Percentiles rank a stretch among this genome's conserved stretches.
Conservation (phyloP, 2,888 invertebrate species). For the Phasia obesa region DNA sequence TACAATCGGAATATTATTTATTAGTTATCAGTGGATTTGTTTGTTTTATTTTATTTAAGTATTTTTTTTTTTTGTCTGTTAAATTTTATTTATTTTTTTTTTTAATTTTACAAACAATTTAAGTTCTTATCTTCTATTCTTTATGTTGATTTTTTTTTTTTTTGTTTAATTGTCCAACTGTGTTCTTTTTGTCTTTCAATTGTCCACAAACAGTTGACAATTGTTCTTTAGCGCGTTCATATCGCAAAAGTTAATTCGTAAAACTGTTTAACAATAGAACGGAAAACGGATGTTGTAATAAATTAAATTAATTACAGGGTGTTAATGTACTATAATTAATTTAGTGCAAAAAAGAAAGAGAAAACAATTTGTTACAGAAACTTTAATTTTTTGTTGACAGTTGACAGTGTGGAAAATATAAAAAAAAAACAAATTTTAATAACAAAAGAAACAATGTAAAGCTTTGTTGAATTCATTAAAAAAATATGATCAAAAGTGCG, state of each 20-base stretch:
- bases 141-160: conserved; percentile 21
- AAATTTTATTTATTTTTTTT: not conserved
- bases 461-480: not conserved
- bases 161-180: conserved; percentile 36
- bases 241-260: conserved; percentile 48
- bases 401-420: conserved; percentile 19
- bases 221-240: conserved; percentile 66
- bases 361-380: conserved; percentile 24
- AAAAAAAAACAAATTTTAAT: conserved; percentile 4
- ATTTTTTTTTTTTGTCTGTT: not conserved
- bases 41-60: conserved; percentile 15
- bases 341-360: conserved; percentile 52
- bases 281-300: conserved; percentile 69
- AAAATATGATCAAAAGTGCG: not conserved
- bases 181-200: conserved; percentile 62
- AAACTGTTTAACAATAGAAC: conserved; percentile 32
- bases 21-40: not conserved
- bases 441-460: not conserved
- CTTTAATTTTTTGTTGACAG: conserved; percentile 4
- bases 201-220: conserved; percentile 67
- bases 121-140: conserved; percentile 52
- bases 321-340: conserved; percentile 49
- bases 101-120: conserved; percentile 27
- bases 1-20: not conserved
- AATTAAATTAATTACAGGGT: conserved; percentile 57